Conservation (phyloP, 2,888 invertebrate genomes). For the Deilephila elpenor region DNA sequence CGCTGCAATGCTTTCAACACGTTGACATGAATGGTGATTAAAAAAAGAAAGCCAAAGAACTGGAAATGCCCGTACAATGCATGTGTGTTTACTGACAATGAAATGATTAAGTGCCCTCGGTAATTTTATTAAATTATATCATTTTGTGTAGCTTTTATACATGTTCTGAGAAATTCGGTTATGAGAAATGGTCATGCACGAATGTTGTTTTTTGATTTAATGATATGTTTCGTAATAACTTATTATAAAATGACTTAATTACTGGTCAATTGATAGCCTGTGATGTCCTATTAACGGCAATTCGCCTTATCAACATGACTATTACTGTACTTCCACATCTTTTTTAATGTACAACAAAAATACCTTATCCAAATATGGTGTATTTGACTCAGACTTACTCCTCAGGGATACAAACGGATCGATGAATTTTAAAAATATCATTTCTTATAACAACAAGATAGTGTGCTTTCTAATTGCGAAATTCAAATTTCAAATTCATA, state of each 20-base stretch:
- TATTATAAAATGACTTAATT: not conserved
- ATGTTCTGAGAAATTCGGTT: constrained; percentile 14
- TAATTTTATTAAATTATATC: constrained; percentile 21
- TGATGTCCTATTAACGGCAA: too few relatives aligned
- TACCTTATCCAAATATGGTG: too few relatives aligned
- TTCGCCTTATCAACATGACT: too few relatives aligned
- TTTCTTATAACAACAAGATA: too few relatives aligned
- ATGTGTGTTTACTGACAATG: constrained; percentile 15
- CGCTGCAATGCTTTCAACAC: constrained; percentile 57
- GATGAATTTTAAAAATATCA: too few relatives aligned
- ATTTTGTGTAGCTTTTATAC: not conserved
- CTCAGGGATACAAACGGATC: too few relatives aligned
- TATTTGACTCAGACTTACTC: too few relatives aligned
- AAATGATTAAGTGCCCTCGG: constrained; percentile 7
- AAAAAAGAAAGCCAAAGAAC: constrained; percentile 28
- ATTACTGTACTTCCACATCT: too few relatives aligned
- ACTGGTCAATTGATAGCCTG: too few relatives aligned
- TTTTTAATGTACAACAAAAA: too few relatives aligned
- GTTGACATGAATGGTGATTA: constrained; percentile 32
- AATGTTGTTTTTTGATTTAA: not conserved
- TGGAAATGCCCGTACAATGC: constrained; percentile 18
- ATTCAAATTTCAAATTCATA: too few relatives aligned
- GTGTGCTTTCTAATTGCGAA: too few relatives aligned
- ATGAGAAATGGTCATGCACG: not conserved
- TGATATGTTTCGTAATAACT: not conserved